These are phyloP conservation scores for Ptychoptera contaminata DNA, from an alignment of 2,888 invertebrate genomes.

Conservation along the genomic window DNA sequence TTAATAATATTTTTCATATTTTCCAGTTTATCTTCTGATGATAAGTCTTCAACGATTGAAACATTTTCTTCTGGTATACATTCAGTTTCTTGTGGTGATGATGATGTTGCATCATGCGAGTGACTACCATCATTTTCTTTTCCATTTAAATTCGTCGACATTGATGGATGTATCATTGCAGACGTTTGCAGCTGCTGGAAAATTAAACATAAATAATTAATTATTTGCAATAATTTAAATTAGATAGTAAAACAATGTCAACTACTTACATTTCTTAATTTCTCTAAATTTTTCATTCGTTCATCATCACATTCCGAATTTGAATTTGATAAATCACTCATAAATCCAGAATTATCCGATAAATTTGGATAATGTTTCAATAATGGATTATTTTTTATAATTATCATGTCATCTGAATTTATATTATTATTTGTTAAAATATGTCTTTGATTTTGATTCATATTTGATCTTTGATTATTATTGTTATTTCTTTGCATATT, in stretches of 20 bases:
- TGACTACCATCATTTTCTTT: slow-evolving; percentile 10
- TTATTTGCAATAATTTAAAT: too few relatives aligned
- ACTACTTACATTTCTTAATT: slow-evolving; percentile 24
- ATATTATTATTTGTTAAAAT: not conserved
- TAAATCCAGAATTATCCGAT: slow-evolving; percentile 32
- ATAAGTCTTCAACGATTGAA: slow-evolving; percentile 64
- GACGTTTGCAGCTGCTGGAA: slow-evolving; percentile 45
- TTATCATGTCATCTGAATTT: slow-evolving; percentile 43
- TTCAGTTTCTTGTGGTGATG: slow-evolving; percentile 37
- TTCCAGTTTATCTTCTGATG: slow-evolving; percentile 46
- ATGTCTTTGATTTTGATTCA: slow-evolving; percentile 5
- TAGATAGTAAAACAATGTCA: too few relatives aligned
- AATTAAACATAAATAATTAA: not conserved
- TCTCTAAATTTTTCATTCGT: slow-evolving; percentile 13
- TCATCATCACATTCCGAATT: slow-evolving; percentile 45
- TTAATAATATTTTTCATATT: slow-evolving; percentile 43
- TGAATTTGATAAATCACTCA: slow-evolving; percentile 43
- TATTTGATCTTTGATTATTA: slow-evolving; percentile 18
- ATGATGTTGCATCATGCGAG: slow-evolving; percentile 16
- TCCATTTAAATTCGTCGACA: slow-evolving; percentile 13
- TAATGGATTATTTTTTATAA: slow-evolving; percentile 66
- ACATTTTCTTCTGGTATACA: slow-evolving; percentile 71
- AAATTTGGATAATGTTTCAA: slow-evolving; percentile 44
- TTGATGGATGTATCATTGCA: slow-evolving; percentile 51
- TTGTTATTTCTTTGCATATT: slow-evolving; percentile 3